These are phyloP conservation scores for Thripadectes ignobilis DNA, from an alignment of 2,797 vertebrate genomes.

Conservation along the genomic window DNA sequence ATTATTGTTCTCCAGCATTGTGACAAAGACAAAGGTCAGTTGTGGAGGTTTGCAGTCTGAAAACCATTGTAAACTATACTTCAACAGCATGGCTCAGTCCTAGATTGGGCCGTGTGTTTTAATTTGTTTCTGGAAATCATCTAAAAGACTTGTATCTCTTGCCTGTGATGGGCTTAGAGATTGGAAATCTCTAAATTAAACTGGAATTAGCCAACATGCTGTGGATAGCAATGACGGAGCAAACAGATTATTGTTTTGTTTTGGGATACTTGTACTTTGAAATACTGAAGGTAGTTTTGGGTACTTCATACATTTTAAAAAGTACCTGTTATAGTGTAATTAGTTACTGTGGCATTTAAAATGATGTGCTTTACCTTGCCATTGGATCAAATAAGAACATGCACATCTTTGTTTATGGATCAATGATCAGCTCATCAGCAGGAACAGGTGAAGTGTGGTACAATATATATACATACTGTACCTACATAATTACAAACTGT, in stretches of 20 bases:
- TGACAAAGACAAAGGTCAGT: background rate
- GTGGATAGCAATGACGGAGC: background rate
- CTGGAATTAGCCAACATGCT: background rate
- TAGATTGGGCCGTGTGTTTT: background rate
- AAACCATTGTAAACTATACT: background rate
- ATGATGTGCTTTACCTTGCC: background rate
- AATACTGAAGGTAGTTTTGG: background rate
- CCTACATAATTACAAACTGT: background rate
- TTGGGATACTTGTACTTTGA: background rate
- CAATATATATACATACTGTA: background rate
- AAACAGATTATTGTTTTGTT: background rate
- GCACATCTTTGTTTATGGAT: background rate
- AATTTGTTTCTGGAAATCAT: background rate
- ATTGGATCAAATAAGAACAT: background rate
- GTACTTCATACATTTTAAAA: background rate
- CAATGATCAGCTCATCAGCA: background rate
- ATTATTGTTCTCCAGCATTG: background rate
- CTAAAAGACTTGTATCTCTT: background rate
- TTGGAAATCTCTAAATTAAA: background rate
- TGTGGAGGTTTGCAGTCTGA: background rate
- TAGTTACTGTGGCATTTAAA: background rate
- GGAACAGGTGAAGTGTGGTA: background rate
- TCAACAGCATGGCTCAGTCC: background rate
- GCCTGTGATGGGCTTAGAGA: background rate
- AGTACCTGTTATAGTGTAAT: background rate